phyloP scores from a whole-genome alignment of 2,797 vertebrate species.

The Channallabes apus region DNA sequence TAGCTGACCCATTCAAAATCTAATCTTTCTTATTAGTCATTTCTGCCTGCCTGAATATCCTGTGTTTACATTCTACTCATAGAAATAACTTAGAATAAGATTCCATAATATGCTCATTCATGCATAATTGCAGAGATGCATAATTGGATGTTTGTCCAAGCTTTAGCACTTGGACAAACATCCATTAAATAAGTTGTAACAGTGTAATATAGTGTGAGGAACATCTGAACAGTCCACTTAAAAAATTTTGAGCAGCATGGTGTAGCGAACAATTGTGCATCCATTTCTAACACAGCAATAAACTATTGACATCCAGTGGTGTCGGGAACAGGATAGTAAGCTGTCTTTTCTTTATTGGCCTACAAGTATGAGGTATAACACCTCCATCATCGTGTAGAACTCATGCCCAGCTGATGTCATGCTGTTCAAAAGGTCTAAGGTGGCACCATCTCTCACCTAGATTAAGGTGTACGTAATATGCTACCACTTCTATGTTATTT shows the following conservation, averaged over 20 bases:
- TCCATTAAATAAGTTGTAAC: not conserved
- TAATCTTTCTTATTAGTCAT: slow-evolving; percentile 61
- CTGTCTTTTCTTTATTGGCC: not conserved
- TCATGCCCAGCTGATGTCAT: not conserved
- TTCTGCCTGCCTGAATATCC: not conserved
- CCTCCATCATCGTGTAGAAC: not conserved
- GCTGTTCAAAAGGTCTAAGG: not conserved
- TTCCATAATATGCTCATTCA: not conserved
- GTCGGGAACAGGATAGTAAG: not conserved
- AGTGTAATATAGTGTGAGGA: not conserved
- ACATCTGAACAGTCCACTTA: not conserved
- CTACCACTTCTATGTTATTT: not conserved
- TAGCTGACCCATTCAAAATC: slow-evolving; percentile 62
- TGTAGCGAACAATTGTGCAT: not conserved
- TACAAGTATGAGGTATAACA: not conserved
- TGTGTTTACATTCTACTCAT: not conserved
- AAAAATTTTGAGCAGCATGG: not conserved
- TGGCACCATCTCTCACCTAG: not conserved
- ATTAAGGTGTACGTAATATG: not conserved
- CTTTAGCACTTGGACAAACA: too few relatives aligned
- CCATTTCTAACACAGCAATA: not conserved
- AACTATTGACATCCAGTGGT: not conserved
- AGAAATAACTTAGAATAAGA: not conserved
- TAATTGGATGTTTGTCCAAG: too few relatives aligned
- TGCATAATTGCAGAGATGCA: too few relatives aligned